Percentiles rank a stretch among this genome's conserved stretches.
phyloP scores from a whole-genome alignment of 2,113 vertebrate species.

The Gnathonemus longibarbis region DNA sequence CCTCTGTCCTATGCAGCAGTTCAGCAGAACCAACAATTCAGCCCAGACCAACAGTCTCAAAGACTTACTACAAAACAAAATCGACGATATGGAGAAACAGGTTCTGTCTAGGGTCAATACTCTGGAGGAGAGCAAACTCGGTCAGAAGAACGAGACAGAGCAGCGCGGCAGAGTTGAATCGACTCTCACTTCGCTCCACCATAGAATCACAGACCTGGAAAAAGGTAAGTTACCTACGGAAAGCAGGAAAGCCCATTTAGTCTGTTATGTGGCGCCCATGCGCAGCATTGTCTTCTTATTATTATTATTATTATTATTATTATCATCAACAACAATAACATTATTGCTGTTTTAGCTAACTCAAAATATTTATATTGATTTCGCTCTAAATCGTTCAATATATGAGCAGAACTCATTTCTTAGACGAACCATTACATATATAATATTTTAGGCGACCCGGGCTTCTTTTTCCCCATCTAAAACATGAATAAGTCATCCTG shows the following conservation, averaged over 20 bases:
- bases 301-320: not conserved
- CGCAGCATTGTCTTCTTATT: not conserved
- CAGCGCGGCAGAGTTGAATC: constrained; percentile 84
- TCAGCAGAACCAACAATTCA: constrained; percentile 83
- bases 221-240: constrained; percentile 67
- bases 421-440: not conserved
- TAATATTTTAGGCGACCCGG: not conserved
- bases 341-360: not conserved
- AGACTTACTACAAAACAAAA: constrained; percentile 90
- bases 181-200: constrained; percentile 86
- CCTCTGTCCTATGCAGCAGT: constrained; percentile 63
- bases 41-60: constrained; percentile 82
- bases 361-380: not conserved
- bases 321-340: not conserved
- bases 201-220: constrained; percentile 90
- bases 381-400: not conserved
- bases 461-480: not conserved
- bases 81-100: constrained; percentile 94
- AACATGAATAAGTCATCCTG: not conserved
- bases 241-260: not conserved
- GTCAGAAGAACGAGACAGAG: constrained; percentile 74
- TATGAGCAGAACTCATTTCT: not conserved
- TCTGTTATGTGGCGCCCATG: not conserved
- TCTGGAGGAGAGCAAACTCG: constrained; percentile 77
- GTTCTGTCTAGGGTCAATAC: constrained; percentile 89